Evolutionary conservation across 2,888 invertebrate species (phyloP), one percentile per base, ranked within the genome.

Genomic region (Campoletis raptor): DNA sequence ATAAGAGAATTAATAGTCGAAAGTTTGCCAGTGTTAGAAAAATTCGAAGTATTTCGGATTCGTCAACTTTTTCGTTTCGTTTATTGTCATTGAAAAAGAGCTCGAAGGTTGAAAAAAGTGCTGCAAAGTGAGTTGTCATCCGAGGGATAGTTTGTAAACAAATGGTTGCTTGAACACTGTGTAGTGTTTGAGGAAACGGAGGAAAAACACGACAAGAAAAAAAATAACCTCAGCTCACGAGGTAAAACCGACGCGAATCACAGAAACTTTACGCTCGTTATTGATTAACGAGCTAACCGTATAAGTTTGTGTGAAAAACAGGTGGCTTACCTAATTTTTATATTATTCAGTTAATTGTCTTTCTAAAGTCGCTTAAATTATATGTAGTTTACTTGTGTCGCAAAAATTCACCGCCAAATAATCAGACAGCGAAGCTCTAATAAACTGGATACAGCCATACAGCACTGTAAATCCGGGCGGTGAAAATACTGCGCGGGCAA

Each of bases 151-250:
- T 42, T 80, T 57, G 83, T 86, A 80, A 86, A 86, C 76, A 83
- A 86, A 80, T 57, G 12, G 10, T 69, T 74, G 24, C 10, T 30
- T 64, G 36, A 77, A 54, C 40, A 30, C 12, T 37, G 30, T 66
- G 30, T n/a, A 76, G 40, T 36, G 54, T 73, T 37, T 21, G 48
- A 69, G 40, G 2, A 15, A 40, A 45, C 30, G 45, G n/a, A n/a
- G 21, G 30, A 42, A 73, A 72, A 78, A 82, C 30, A 70, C 12
- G 61, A 77, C 52, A 67, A 70, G 48, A 18, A 52, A 52, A 52
- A 40, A 77, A 18, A n/a, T 86, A 86, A 86, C 86, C 86, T 86
- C 80, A 15, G 45, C 69, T 52, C 57, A 45, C 72, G 73, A 57
- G 45, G 72, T 24, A 21, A 67, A 36, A 45, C 21, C 24, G 61